These are phyloP conservation scores for Hippocampus kuda DNA, from an alignment of 2,797 vertebrate genomes.

Conservation along the genomic window DNA sequence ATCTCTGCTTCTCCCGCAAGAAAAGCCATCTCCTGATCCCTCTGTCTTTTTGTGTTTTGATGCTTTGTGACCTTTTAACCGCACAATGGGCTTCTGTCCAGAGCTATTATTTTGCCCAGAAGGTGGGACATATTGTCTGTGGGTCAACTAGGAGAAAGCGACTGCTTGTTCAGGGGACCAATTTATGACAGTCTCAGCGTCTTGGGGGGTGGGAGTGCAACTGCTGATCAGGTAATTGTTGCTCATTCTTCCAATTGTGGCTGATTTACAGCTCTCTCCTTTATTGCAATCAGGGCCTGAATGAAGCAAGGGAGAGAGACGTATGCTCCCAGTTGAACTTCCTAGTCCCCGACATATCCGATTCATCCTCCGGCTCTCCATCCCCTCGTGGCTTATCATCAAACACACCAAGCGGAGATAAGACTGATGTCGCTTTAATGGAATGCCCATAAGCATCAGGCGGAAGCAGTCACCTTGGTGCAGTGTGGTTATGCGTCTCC, in stretches of 20 bases:
- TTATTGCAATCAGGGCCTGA: constrained; percentile 31
- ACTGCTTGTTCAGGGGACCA: not conserved
- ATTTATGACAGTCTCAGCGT: constrained; percentile 8
- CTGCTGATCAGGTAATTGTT: constrained; percentile 44
- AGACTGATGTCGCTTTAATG: constrained; percentile 40
- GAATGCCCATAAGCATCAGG: constrained; percentile 30
- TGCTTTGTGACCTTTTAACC: not conserved
- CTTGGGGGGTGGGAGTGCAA: constrained; percentile 2
- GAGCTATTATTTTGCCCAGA: not conserved
- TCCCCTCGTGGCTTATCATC: constrained; percentile 45
- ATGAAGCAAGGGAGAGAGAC: constrained; percentile 15
- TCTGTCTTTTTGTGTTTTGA: constrained; percentile 14
- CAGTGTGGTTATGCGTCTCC: too few species aligned
- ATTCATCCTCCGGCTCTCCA: constrained; percentile 38
- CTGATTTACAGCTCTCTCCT: constrained; percentile 18
- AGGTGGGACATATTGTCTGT: not conserved
- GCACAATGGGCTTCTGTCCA: not conserved
- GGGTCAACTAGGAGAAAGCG: not conserved
- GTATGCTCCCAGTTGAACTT: constrained; percentile 17
- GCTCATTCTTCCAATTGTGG: constrained; percentile 39
- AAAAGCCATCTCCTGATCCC: constrained; percentile 25
- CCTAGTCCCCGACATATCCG: constrained; percentile 32
- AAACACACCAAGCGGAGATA: constrained; percentile 38
- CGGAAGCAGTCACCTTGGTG: constrained; percentile 22
- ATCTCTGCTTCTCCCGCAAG: constrained; percentile 19